Percentiles rank a stretch among this genome's conserved stretches.
phyloP scores from a whole-genome alignment of 2,888 invertebrate species.

The Barypeithes pellucidus region DNA sequence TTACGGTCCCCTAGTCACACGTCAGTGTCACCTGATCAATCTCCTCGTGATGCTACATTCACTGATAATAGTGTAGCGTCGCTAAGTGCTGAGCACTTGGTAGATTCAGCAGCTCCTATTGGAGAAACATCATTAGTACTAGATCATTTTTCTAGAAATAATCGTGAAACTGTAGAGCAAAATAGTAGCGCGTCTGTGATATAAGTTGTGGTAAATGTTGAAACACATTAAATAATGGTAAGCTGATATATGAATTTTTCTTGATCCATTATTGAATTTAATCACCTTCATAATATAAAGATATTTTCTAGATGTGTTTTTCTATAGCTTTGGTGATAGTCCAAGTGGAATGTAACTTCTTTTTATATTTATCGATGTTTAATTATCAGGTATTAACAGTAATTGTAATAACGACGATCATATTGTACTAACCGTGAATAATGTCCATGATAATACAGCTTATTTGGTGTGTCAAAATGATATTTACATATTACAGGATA shows the following conservation, averaged over 20 bases:
- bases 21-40: conserved; percentile 59
- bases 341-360: no score
- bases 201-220: conserved; percentile 33
- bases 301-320: neutral
- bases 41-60: conserved; percentile 58
- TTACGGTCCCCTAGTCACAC: conserved; percentile 61
- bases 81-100: conserved; percentile 76
- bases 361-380: no score
- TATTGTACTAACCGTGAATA: no score
- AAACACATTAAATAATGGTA: conserved; percentile 3
- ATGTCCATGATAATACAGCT: no score
- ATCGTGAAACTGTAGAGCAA: conserved; percentile 30
- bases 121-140: conserved; percentile 69
- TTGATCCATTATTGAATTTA: neutral
- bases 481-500: no score
- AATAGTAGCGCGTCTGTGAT: conserved; percentile 45
- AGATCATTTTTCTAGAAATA: conserved; percentile 53
- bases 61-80: conserved; percentile 65
- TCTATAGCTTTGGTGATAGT: neutral
- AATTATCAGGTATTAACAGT: no score
- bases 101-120: conserved; percentile 77
- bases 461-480: no score
- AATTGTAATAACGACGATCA: no score
- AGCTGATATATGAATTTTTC: neutral
- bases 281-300: neutral